A percentile compares a stretch with the other conserved stretches of the same genome.
phyloP scores from a whole-genome alignment of 2,888 invertebrate species.

The Archips crataeganus region DNA sequence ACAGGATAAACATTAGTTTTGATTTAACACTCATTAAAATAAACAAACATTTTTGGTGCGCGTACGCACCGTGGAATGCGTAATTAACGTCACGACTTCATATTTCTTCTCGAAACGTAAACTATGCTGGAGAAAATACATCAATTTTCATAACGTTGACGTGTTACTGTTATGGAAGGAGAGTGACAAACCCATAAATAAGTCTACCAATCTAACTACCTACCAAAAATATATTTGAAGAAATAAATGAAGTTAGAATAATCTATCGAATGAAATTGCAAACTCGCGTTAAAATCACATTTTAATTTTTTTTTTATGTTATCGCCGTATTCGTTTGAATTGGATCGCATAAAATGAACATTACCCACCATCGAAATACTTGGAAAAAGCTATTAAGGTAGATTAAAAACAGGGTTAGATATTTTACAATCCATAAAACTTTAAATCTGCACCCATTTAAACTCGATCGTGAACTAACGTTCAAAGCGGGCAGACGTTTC shows the following conservation, averaged over 20 bases:
- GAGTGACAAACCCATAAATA: slow-evolving; percentile 11
- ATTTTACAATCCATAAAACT: slow-evolving; percentile 8
- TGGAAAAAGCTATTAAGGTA: background rate
- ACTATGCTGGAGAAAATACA: slow-evolving; percentile 24
- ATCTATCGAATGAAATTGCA: background rate
- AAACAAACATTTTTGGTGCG: slow-evolving; percentile 68
- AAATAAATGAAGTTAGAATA: background rate
- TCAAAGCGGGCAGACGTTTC: background rate
- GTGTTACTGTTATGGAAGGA: slow-evolving; percentile 16
- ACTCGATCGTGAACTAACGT: background rate
- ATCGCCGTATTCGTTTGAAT: background rate
- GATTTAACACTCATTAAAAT: slow-evolving; percentile 73
- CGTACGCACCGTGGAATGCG: slow-evolving; percentile 56
- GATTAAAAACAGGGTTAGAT: slow-evolving; percentile 5
- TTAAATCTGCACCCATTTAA: slow-evolving; percentile 2
- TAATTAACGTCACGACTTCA: slow-evolving; percentile 72
- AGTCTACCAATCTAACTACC: too few species aligned
- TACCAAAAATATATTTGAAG: too few species aligned
- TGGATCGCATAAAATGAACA: background rate
- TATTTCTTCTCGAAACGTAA: slow-evolving; percentile 55
- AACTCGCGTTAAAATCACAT: slow-evolving; percentile 1
- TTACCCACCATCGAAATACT: background rate
- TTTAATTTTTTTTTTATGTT: background rate
- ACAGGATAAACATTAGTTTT: slow-evolving; percentile 74
- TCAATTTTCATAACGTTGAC: slow-evolving; percentile 30